Conservation (phyloP, 2,113 vertebrate genomes). For the Sturnus vulgaris region DNA sequence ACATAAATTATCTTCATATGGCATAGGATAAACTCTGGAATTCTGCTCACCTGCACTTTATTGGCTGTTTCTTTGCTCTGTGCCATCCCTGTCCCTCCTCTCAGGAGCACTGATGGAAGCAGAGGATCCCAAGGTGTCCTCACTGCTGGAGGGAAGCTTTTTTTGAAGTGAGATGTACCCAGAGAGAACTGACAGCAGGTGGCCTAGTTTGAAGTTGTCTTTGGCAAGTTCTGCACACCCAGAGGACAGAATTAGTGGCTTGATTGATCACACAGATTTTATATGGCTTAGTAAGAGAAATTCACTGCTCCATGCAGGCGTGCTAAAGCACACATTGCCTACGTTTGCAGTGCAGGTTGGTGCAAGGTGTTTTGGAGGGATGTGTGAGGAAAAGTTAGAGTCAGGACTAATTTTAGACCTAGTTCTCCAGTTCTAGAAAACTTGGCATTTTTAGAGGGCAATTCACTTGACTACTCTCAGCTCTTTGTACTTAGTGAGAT, state of each 20-base stretch:
- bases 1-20: neutral
- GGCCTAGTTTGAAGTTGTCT: neutral
- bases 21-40: neutral
- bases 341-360: neutral
- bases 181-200: neutral
- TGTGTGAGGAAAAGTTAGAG: neutral
- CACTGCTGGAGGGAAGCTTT: neutral
- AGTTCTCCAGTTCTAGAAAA: neutral
- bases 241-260: conserved; percentile 9
- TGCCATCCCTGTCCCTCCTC: neutral
- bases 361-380: neutral
- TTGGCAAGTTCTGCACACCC: neutral
- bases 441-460: neutral
- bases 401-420: neutral
- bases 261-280: neutral
- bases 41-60: neutral
- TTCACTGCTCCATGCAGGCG: neutral
- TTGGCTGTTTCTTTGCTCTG: neutral
- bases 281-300: neutral
- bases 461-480: neutral
- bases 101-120: neutral
- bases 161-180: neutral
- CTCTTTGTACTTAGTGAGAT: neutral
- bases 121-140: neutral
- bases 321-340: neutral